phyloP scores from a whole-genome alignment of 2,113 vertebrate species.

The Epinephelus lanceolatus region DNA sequence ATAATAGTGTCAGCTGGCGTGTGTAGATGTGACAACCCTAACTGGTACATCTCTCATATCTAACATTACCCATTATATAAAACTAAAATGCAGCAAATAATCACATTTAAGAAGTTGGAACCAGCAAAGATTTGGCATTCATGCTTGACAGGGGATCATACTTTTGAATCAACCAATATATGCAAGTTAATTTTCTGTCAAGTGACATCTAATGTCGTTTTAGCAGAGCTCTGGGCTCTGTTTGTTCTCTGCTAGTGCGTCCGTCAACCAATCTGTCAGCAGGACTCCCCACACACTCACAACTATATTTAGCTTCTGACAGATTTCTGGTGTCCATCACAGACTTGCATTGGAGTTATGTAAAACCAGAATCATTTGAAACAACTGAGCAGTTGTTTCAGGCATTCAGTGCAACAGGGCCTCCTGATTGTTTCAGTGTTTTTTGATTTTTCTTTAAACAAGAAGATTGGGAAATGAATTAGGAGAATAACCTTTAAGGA shows the following conservation, averaged over 20 bases:
- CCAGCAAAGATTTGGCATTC: not conserved
- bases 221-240: not conserved
- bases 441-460: not conserved
- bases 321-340: slow-evolving; percentile 6
- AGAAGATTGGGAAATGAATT: not conserved
- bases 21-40: not conserved
- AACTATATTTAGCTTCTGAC: slow-evolving; percentile 24
- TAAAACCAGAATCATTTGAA: not conserved
- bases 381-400: not conserved
- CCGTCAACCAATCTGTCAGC: slow-evolving; percentile 7
- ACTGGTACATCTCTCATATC: not conserved
- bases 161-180: not conserved
- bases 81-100: too few species aligned
- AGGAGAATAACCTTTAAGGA: not conserved
- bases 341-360: not conserved
- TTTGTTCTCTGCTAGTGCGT: not conserved
- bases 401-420: not conserved
- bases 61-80: slow-evolving; percentile 6
- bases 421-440: not conserved
- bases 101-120: not conserved
- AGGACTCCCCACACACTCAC: slow-evolving; percentile 1
- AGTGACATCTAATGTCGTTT: not conserved
- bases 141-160: not conserved
- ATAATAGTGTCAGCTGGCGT: not conserved
- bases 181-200: not conserved